These are phyloP conservation scores for Mesochorus sp. DNA, from an alignment of 2,888 invertebrate genomes.

Conservation along the genomic window DNA sequence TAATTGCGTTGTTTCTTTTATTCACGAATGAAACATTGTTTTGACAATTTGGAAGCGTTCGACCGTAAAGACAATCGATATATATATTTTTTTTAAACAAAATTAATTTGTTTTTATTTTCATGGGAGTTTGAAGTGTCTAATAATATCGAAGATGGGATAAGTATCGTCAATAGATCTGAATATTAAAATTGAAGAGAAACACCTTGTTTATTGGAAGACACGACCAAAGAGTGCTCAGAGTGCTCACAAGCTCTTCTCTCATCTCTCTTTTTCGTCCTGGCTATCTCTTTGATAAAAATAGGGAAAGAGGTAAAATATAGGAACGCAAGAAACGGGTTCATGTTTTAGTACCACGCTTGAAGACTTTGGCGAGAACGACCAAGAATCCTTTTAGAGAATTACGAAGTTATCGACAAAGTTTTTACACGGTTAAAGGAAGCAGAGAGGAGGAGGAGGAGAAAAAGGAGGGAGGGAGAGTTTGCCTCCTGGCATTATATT, in stretches of 20 bases:
- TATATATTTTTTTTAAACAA: background rate
- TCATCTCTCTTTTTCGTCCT: background rate
- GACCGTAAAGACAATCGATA: background rate
- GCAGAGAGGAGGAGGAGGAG: slow-evolving; percentile 41
- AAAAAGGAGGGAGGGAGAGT: slow-evolving; percentile 26
- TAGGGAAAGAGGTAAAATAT: slow-evolving; percentile 8
- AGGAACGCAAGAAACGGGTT: slow-evolving; percentile 10
- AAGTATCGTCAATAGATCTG: background rate
- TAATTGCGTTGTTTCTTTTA: no score
- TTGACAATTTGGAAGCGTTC: background rate
- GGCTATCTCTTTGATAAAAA: no score
- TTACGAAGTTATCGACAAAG: slow-evolving; percentile 76
- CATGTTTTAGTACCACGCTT: slow-evolving; percentile 40
- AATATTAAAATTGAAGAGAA: slow-evolving; percentile 8
- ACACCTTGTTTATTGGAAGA: background rate
- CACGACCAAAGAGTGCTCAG: slow-evolving; percentile 15
- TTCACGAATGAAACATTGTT: background rate
- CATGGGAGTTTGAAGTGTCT: no score
- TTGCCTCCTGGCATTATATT: slow-evolving; percentile 75
- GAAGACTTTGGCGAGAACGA: slow-evolving; percentile 32
- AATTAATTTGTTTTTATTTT: no score
- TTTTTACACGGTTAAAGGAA: slow-evolving; percentile 57
- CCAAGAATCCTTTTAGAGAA: slow-evolving; percentile 71
- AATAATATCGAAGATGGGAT: no score
- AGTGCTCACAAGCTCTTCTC: background rate